Percentiles rank a stretch among this genome's conserved stretches.
phyloP scores from a whole-genome alignment of 2,113 vertebrate genomes.

The Marmota monax region DNA sequence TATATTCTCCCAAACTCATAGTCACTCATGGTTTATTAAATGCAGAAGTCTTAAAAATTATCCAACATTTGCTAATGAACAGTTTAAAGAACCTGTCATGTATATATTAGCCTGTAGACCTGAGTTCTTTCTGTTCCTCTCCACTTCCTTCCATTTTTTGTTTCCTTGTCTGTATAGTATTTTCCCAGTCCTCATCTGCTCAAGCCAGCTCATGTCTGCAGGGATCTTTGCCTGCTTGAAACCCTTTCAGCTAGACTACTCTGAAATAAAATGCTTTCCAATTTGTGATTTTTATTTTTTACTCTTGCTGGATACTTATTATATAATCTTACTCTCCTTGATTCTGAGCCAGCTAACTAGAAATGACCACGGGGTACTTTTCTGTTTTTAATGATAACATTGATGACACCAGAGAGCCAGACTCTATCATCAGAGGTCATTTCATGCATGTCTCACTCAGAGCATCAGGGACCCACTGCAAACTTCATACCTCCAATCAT shows the following conservation, averaged over 20 bases:
- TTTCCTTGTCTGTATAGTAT: background rate
- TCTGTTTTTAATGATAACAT: slow-evolving; percentile 44
- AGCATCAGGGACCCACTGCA: background rate
- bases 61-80: background rate
- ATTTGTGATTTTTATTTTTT: slow-evolving; percentile 14
- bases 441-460: background rate
- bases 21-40: background rate
- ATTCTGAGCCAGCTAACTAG: slow-evolving; percentile 24
- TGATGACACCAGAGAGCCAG: background rate
- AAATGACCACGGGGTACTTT: background rate
- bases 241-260: background rate
- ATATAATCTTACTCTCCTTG: background rate
- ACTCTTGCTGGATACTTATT: background rate
- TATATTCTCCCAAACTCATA: background rate
- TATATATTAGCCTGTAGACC: background rate
- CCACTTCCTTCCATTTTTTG: background rate
- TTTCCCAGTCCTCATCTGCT: background rate
- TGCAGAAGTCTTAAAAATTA: background rate
- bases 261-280: slow-evolving; percentile 32
- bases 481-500: background rate
- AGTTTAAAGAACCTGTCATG: background rate
- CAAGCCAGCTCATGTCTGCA: background rate
- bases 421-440: slow-evolving; percentile 25
- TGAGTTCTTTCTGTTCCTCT: background rate
- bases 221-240: background rate